A percentile compares a stretch with the other conserved stretches of the same genome.
phyloP scores from a whole-genome alignment of 2,113 vertebrate genomes.

The Poicephalus gulielmi region DNA sequence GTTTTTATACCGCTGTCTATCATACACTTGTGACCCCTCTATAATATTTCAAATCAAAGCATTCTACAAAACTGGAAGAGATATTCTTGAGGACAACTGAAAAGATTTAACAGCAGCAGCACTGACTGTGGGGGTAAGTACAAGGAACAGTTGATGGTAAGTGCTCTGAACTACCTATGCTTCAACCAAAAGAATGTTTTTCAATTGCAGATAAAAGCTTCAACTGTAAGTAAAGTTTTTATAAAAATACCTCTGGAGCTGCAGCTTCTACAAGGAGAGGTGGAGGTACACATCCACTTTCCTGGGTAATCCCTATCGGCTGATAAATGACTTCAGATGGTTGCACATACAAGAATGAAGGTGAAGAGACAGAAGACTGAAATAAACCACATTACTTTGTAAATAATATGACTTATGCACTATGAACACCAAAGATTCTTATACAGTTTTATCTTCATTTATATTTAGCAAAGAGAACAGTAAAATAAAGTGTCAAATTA shows the following conservation, averaged over 20 bases:
- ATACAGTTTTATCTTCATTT: background rate
- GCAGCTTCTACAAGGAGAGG: slow-evolving; percentile 74
- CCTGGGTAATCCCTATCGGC: slow-evolving; percentile 74
- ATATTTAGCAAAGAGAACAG: background rate
- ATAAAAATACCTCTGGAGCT: slow-evolving; percentile 72
- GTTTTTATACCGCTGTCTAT: background rate
- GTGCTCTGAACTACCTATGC: background rate
- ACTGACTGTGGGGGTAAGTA: background rate
- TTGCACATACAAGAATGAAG: slow-evolving; percentile 73
- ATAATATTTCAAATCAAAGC: background rate
- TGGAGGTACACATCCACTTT: slow-evolving; percentile 67
- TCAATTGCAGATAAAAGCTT: background rate
- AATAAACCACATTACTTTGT: slow-evolving; percentile 24
- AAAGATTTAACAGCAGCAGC: background rate
- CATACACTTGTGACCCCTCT: background rate
- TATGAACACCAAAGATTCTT: background rate
- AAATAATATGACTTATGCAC: background rate
- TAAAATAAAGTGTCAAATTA: background rate
- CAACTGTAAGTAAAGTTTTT: background rate
- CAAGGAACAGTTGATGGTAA: rapidly evolving
- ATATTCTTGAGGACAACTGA: background rate
- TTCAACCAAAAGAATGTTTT: background rate
- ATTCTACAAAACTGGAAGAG: background rate
- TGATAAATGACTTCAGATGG: slow-evolving; percentile 79
- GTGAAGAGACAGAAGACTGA: slow-evolving; percentile 75